Base-by-base conservation (phyloP, 2,797 vertebrate genomes). In the Sebastes steindachneri region DNA sequence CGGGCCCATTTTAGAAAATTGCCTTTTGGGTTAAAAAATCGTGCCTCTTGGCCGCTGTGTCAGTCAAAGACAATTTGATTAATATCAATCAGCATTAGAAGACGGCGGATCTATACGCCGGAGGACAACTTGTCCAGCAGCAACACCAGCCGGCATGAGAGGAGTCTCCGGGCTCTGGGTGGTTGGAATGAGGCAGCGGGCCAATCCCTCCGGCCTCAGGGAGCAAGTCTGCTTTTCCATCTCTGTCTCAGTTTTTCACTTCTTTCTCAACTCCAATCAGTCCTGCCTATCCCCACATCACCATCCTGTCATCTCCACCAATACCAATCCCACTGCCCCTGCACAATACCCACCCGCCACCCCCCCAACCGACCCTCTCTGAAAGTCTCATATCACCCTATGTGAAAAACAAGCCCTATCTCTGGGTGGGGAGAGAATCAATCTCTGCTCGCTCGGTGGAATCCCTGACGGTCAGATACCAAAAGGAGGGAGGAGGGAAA, bases 11-110 rank as follows among this genome's bases (percentile, higher is more conserved):
- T 92, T 80, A 86, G 75, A 88, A 93, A 93, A 94, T 92, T 92
- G 87, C 77, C 89, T 92, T 88, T 90, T 85, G 89, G 86, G 88
- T 80, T 86, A 75, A 89, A 89, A 88, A 88, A 88, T 11, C 15
- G 37, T 41, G 88, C 75, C 89, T 86, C 85, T 59, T 51, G 88
- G 89, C 85, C 60, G 79, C 84, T 1, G 83, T 90, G 92, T 92
- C 90, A 93, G 90, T 93, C 93, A 90, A 83, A 91, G 86, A 79
- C 87, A 89, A 90, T 93, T 92, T 91, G 93, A 93, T 95, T 90
- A 90, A 86, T 91, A 91, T 94, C 93, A 91, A 93, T 94, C 93
- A 92, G 85, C 71, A 86, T 88, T 86, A 92, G 86, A 9, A 85
- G 88, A 90, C 89, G 75, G 86, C 60, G 23, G 92, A 92, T 91